phyloP scores from a whole-genome alignment of 2,888 invertebrate genomes.

The Tetragonisca angustula region DNA sequence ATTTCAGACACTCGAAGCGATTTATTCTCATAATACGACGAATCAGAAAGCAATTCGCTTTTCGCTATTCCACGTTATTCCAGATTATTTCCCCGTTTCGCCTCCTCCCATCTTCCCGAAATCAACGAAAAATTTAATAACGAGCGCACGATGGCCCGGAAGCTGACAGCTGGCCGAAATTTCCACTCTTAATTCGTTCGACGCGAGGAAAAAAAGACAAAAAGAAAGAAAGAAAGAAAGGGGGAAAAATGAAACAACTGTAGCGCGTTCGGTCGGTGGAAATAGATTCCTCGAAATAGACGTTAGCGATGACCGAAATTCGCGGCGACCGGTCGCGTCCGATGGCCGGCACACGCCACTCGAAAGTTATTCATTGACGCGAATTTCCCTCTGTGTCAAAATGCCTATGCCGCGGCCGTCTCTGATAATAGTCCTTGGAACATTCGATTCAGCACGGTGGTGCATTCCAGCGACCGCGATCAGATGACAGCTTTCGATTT shows the following conservation, averaged over 20 bases:
- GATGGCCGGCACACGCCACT: constrained; percentile 18
- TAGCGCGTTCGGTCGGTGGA: background rate
- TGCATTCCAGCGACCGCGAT: constrained; percentile 2
- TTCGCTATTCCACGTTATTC: background rate
- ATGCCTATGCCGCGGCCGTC: background rate
- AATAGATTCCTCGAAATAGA: constrained; percentile 34
- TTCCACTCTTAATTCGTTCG: constrained; percentile 14
- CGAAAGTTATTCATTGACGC: constrained; percentile 46
- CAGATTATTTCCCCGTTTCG: background rate
- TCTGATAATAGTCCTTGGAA: constrained; percentile 32
- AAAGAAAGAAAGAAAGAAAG: too few species aligned
- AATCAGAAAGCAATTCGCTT: constrained; percentile 6
- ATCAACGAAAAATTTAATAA: constrained; percentile 12
- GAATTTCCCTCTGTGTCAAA: constrained; percentile 15
- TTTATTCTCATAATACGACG: background rate
- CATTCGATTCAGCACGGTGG: constrained; percentile 28
- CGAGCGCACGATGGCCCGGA: background rate
- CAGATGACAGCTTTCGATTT: constrained; percentile 2
- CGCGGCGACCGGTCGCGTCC: background rate
- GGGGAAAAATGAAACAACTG: too few species aligned
- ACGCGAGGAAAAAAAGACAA: constrained; percentile 19
- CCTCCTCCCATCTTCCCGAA: background rate
- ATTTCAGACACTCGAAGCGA: too few species aligned
- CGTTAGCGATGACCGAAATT: constrained; percentile 31
- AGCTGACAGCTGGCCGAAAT: background rate